Evolutionary conservation across 2,888 invertebrate species (phyloP), one percentile per base, ranked within the genome.

Genomic region (Apodemia hepburni): DNA sequence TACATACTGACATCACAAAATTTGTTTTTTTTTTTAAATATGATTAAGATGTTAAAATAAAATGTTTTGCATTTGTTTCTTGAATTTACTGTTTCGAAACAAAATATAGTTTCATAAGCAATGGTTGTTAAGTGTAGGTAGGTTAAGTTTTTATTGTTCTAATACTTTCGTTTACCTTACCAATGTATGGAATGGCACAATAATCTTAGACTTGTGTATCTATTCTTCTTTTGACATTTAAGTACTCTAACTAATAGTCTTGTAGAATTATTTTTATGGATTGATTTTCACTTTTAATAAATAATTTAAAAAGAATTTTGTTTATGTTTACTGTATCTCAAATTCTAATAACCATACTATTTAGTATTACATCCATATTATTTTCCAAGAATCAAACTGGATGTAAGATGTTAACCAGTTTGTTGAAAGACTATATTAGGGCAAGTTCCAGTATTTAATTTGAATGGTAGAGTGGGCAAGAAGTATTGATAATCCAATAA

Each of bases 261-360:
- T 79, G 68, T 85, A 84, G 84, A 71, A 71, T 85, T 82, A 83
- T 82, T 87, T 85, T 81, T 87, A 85, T 84, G 80, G 81, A 85
- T 87, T 87, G 84, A 86, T 87, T 88, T 87, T 82, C 77, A 82
- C 83, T 89, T 87, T 81, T 76, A 85, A 85, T 85, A 87, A 90
- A 89, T 85, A 83, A 76, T 80, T 80, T 70, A 81, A 78, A 78
- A 78, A 73, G 79, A 73, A 2, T 1, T 6, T 29, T 3, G 29
- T n/a, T 29, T 29, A 29, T 29, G 7, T 29, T 29, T 29, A 29
- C 29, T 29, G 29, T 29, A 5, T n/a, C n/a, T n/a, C n/a, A n/a
- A n/a, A 22, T 22, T 33, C 33, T 33, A 33, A 33, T 33, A 33
- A 33, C 33, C 33, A 22, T 22, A 22, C 22, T 22, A 8, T 7